These are phyloP conservation scores for Apamea anceps DNA, from an alignment of 2,888 invertebrate species.

Conservation along the genomic window DNA sequence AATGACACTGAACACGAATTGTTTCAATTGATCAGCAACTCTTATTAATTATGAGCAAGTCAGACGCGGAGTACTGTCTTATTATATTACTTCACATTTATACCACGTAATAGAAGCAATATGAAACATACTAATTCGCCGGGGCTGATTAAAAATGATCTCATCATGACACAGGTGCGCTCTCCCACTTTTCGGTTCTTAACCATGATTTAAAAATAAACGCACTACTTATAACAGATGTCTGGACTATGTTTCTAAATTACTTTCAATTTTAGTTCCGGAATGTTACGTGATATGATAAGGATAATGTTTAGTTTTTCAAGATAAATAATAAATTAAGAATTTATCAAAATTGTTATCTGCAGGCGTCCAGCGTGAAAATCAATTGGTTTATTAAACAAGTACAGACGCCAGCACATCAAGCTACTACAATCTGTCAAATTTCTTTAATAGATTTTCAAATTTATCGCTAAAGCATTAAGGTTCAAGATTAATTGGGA, in stretches of 20 bases:
- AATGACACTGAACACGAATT: conserved; percentile 62
- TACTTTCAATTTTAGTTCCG: conserved; percentile 6
- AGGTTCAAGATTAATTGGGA: too few species aligned
- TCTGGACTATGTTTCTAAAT: conserved; percentile 9
- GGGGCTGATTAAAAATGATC: conserved; percentile 48
- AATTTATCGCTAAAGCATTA: too few species aligned
- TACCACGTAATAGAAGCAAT: conserved; percentile 24
- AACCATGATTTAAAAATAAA: conserved; percentile 61
- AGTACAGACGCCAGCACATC: too few species aligned
- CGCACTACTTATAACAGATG: conserved; percentile 23
- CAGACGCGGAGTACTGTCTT: conserved; percentile 27
- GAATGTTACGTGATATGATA: conserved; percentile 27
- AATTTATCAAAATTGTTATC: conserved; percentile 28
- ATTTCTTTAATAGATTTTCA: too few species aligned
- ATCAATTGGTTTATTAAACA: neutral
- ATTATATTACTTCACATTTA: conserved; percentile 31
- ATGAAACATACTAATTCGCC: conserved; percentile 22
- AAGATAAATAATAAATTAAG: conserved; percentile 32
- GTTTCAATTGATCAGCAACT: conserved; percentile 61
- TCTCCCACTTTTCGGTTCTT: conserved; percentile 21
- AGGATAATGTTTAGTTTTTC: conserved; percentile 18
- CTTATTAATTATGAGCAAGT: conserved; percentile 31
- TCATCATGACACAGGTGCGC: conserved; percentile 27
- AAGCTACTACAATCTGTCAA: too few species aligned
- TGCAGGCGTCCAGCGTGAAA: neutral